Conservation (phyloP, 2,888 invertebrate species). For the Clepsis dumicolana region DNA sequence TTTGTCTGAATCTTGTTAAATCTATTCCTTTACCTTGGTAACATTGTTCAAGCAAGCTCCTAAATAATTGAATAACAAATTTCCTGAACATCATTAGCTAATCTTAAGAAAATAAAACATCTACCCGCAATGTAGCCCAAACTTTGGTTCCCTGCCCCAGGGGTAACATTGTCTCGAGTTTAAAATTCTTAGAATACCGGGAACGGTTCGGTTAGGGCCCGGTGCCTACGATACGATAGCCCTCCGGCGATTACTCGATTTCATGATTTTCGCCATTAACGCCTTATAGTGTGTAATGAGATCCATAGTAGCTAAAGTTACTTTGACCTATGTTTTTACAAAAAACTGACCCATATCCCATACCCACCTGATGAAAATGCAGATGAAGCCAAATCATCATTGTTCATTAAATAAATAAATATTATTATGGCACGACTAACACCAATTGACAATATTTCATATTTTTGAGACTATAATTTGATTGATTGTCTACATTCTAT, state of each 20-base stretch:
- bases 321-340: no score
- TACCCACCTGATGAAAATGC: no score
- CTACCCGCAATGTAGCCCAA: background rate
- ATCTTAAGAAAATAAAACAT: conserved; percentile 1
- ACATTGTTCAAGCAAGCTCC: background rate
- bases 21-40: background rate
- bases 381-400: no score
- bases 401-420: no score
- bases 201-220: conserved; percentile 6
- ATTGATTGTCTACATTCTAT: no score
- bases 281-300: background rate
- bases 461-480: no score
- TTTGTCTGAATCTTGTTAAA: background rate
- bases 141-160: background rate
- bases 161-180: conserved; percentile 30
- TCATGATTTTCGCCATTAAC: conserved; percentile 1
- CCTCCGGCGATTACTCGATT: conserved; percentile 11
- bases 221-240: conserved; percentile 1
- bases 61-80: background rate
- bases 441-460: no score
- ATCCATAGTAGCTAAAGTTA: no score
- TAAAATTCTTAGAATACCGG: conserved; percentile 25
- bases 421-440: no score
- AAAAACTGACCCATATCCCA: no score
- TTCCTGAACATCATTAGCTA: background rate